These are phyloP conservation scores for Astur gentilis DNA, from an alignment of 2,113 vertebrate species.

Conservation along the genomic window DNA sequence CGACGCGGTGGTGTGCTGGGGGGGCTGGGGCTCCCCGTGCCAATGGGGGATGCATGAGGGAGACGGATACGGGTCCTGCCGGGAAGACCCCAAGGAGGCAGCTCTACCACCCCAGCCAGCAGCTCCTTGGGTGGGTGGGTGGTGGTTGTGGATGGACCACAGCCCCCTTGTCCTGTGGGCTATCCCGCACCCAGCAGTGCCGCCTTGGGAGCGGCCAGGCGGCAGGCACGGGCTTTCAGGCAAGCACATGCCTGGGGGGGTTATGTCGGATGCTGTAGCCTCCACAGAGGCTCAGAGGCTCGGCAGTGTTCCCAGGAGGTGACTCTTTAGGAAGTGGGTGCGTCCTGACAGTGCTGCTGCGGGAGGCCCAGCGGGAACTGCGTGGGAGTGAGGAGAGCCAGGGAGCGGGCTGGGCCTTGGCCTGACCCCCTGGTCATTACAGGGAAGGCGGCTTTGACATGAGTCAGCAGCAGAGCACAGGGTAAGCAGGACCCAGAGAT, in stretches of 20 bases:
- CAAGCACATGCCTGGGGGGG: background rate
- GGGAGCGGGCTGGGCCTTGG: background rate
- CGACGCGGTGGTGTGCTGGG: background rate
- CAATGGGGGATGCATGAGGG: background rate
- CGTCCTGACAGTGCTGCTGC: background rate
- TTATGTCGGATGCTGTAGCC: background rate
- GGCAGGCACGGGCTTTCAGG: background rate
- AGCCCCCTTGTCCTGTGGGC: background rate
- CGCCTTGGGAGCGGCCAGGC: background rate
- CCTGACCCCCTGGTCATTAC: background rate
- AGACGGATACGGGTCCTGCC: background rate
- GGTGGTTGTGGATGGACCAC: background rate
- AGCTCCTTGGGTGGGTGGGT: background rate
- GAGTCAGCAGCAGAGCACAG: constrained; percentile 2
- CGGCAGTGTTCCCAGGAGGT: constrained; percentile 25
- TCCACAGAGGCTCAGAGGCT: background rate
- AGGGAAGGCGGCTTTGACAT: background rate
- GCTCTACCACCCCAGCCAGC: background rate
- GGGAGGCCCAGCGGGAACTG: constrained; percentile 15
- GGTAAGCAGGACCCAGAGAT: background rate
- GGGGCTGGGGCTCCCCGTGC: background rate
- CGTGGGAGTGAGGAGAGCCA: background rate
- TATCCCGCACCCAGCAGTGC: background rate
- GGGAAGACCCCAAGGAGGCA: background rate
- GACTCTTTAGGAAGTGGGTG: constrained; percentile 64